These are phyloP conservation scores for Habroteleia sp. DNA, from an alignment of 2,888 invertebrate species.

Conservation along the genomic window DNA sequence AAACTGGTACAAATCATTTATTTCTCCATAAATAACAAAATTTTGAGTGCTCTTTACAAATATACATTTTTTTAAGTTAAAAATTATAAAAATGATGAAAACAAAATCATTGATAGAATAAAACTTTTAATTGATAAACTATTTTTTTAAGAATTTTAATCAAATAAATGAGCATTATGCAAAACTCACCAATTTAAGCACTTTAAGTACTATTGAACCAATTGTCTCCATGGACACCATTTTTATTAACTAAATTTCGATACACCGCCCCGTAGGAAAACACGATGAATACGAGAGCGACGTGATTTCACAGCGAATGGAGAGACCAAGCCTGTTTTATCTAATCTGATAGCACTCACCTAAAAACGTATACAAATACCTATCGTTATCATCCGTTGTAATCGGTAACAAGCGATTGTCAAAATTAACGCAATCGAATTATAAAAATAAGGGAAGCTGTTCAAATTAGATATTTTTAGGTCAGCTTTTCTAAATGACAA, in stretches of 20 bases:
- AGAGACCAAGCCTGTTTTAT: constrained; percentile 78
- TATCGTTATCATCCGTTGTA: constrained; percentile 41
- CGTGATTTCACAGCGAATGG: constrained; percentile 60
- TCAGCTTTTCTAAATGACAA: too few relatives aligned
- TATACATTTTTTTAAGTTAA: too few relatives aligned
- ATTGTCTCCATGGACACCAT: constrained; percentile 92
- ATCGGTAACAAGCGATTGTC: constrained; percentile 36
- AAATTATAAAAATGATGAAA: too few relatives aligned
- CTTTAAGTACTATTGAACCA: constrained; percentile 90
- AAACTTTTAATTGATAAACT: not conserved
- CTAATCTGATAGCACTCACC: constrained; percentile 77
- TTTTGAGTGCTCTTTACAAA: too few relatives aligned
- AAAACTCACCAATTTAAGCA: constrained; percentile 91
- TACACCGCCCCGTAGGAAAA: constrained; percentile 49
- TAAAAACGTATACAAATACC: constrained; percentile 65
- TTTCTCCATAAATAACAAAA: too few relatives aligned
- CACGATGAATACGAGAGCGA: constrained; percentile 52
- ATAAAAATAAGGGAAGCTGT: constrained; percentile 1
- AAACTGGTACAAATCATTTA: too few relatives aligned
- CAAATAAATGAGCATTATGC: too few relatives aligned
- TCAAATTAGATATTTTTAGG: constrained; percentile 2
- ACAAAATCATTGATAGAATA: not conserved
- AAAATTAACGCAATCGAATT: constrained; percentile 20
- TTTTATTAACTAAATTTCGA: constrained; percentile 75
- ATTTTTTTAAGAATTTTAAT: too few relatives aligned